Percentiles rank a stretch among this genome's conserved stretches.
These are phyloP conservation scores for Gulo gulo DNA, from an alignment of 2,113 vertebrate species.

Conservation along the genomic window DNA sequence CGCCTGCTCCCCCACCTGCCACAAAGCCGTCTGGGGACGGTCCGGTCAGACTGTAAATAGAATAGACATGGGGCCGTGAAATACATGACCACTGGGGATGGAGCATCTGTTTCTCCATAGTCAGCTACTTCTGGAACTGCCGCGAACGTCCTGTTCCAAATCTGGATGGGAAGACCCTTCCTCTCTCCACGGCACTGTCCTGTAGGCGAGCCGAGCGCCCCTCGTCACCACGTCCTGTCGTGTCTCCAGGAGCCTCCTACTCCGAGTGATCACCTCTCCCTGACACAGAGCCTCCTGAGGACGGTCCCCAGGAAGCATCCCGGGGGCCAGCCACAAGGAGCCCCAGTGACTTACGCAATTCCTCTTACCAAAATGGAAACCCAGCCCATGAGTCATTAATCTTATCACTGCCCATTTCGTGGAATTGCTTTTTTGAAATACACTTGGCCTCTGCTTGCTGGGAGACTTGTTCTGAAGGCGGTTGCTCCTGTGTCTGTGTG, in stretches of 20 bases:
- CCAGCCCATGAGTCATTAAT: slow-evolving; percentile 8
- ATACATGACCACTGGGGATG: slow-evolving; percentile 62
- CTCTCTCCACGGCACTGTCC: background rate
- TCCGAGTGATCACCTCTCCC: background rate
- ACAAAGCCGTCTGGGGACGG: background rate
- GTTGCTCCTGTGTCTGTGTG: slow-evolving; percentile 10
- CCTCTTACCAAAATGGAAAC: slow-evolving; percentile 47
- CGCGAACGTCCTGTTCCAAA: slow-evolving; percentile 18
- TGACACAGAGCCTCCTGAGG: slow-evolving; percentile 27
- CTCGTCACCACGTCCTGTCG: background rate
- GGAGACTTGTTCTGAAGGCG: background rate
- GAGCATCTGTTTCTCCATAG: background rate
- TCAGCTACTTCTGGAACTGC: slow-evolving; percentile 50
- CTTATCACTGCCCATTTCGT: slow-evolving; percentile 41
- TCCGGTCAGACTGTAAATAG: slow-evolving; percentile 51
- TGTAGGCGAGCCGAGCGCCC: background rate
- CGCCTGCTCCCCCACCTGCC: background rate
- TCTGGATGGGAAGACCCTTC: background rate
- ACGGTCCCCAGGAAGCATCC: slow-evolving; percentile 34
- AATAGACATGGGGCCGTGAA: slow-evolving; percentile 50
- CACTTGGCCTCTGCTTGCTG: background rate
- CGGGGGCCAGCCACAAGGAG: slow-evolving; percentile 38
- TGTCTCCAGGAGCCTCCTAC: background rate
- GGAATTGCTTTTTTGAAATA: slow-evolving; percentile 65
- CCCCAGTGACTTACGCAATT: slow-evolving; percentile 19